Evolutionary conservation across 2,113 vertebrate species (phyloP), one percentile per base, ranked within the genome.

Genomic region (Dolichallabes microphthalmus): DNA sequence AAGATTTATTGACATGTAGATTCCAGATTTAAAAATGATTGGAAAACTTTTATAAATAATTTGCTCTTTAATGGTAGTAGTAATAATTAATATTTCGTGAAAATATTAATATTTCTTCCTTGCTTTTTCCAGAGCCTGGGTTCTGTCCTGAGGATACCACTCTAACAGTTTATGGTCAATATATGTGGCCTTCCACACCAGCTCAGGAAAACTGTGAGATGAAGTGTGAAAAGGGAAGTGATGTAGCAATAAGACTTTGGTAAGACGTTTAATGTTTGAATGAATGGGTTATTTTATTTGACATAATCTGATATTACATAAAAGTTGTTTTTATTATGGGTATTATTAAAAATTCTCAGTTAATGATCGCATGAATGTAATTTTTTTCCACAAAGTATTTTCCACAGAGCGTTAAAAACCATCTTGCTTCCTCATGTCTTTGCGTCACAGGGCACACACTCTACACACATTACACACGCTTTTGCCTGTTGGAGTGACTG

Each of bases 241-340:
- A 88, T 27, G 83, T 0, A 45, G 93, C 92, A 15, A 85, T 10
- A 86, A 90, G 94, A 83, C 86, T 91, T 52, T 95, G 94, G 94
- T 95, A 91, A 91, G 55, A 2, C 57, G 4, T 77, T 55, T 55
- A 19, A 0, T 45, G 45, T 45, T 45, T 45, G 45, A 45, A 45
- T 45, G 7, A 45, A 45, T 45, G 35, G 19, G 66, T 69, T 69
- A 35, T 69, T 69, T 69, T 15, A 17, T 1, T 15, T 32, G 6
- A 27, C 17, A 17, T 32, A 8, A 35, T 35, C 15, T 19, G 15
- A 19, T 69, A 35, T 32, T 3, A 69, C 66, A 69, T 19, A 35
- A 66, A 27, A 22, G 63, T 19, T 35, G 30, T 9, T 35, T 64
- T 69, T 68, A 15, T 4, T 66, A 45, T 45, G 15, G n/a, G 9